Conservation (phyloP, 2,888 invertebrate genomes). For the Drosophila pseudotalamancana region DNA sequence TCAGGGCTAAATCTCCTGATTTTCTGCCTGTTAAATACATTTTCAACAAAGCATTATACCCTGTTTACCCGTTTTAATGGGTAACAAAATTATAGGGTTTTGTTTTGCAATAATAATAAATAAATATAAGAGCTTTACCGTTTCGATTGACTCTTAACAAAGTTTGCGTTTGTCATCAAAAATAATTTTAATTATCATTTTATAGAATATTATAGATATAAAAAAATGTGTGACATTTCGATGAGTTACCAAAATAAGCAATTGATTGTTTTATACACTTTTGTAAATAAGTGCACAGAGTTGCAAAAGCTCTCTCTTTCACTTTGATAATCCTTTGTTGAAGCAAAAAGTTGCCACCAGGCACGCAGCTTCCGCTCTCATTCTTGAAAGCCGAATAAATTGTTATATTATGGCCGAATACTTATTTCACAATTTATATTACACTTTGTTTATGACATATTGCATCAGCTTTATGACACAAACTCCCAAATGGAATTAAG, state of each 20-base stretch:
- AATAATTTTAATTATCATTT: neutral
- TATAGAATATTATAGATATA: neutral
- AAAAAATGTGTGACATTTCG: neutral
- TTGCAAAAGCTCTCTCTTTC: no score
- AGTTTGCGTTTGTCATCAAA: neutral
- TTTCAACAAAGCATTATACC: no score
- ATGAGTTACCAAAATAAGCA: no score
- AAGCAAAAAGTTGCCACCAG: no score
- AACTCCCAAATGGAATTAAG: neutral
- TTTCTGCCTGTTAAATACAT: no score
- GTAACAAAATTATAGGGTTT: neutral
- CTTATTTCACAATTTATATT: constrained; percentile 15
- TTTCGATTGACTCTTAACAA: neutral
- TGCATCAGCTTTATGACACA: constrained; percentile 55
- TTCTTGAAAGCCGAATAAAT: neutral
- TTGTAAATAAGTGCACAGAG: no score
- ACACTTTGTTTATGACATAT: constrained; percentile 31
- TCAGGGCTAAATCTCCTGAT: no score
- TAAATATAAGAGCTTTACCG: neutral
- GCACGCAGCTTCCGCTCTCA: no score
- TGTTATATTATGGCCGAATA: neutral
- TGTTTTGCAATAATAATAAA: no score
- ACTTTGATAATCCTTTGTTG: no score
- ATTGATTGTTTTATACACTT: no score
- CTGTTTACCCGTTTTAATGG: no score